Conservation (phyloP, 1,140 invertebrate species). For the Conus betulinus region DNA sequence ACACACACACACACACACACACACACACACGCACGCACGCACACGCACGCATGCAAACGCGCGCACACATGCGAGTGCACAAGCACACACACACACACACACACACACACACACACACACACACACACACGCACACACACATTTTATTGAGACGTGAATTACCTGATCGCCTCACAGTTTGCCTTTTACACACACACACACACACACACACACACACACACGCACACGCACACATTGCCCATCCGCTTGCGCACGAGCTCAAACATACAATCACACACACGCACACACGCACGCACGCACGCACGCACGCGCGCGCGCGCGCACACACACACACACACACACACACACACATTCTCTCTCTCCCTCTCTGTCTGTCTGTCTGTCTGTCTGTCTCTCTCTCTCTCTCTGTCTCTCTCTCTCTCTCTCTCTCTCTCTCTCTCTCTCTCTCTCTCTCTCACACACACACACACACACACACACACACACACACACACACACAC, state of each 20-base stretch:
- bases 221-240: not conserved
- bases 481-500: no score
- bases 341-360: not conserved
- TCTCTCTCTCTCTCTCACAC: slow-evolving; percentile 8
- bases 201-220: not conserved
- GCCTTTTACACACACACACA: no score
- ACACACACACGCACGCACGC: no score
- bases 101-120: not conserved
- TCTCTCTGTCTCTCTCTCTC: not conserved
- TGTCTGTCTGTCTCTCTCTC: slow-evolving; percentile 1
- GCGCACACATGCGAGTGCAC: no score
- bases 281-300: not conserved
- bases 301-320: not conserved
- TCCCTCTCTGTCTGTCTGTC: not conserved
- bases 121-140: not conserved
- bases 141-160: no score
- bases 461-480: not conserved
- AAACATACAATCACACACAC: not conserved
- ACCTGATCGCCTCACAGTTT: no score
- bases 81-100: not conserved
- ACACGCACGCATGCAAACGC: not conserved
- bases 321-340: no score
- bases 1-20: no score
- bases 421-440: slow-evolving; percentile 2
- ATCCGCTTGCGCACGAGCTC: no score